phyloP scores from a whole-genome alignment of 2,888 invertebrate species.

The Diaperis boleti region DNA sequence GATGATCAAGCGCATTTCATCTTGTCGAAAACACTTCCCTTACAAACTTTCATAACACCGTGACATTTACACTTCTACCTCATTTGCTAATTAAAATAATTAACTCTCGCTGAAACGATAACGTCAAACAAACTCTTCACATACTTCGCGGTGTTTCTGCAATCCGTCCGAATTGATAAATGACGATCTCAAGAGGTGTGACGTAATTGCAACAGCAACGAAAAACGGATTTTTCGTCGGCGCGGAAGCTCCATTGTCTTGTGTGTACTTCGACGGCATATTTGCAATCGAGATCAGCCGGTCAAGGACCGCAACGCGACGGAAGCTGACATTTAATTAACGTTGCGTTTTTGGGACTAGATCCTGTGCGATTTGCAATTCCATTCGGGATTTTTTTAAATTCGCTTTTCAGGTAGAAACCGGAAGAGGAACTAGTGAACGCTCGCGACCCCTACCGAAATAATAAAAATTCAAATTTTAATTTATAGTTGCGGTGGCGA shows the following conservation, averaged over 20 bases:
- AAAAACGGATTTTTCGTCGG: conserved; percentile 27
- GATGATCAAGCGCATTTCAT: too few relatives aligned
- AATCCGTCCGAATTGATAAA: conserved; percentile 27
- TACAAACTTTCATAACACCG: too few relatives aligned
- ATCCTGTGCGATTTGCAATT: conserved; percentile 26
- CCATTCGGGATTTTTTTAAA: too few relatives aligned
- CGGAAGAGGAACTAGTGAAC: too few relatives aligned
- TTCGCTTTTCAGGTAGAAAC: too few relatives aligned
- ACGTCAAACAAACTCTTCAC: neutral
- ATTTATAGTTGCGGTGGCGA: too few relatives aligned
- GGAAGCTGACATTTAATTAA: conserved; percentile 41
- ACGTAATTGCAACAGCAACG: conserved; percentile 19
- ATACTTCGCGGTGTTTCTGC: conserved; percentile 1
- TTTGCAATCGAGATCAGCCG: conserved; percentile 61
- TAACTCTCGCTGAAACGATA: too few relatives aligned
- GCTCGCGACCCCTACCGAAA: too few relatives aligned
- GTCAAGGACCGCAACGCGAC: conserved; percentile 56
- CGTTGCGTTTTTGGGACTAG: conserved; percentile 23
- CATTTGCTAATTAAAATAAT: too few relatives aligned
- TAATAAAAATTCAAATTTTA: too few relatives aligned
- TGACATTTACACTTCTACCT: too few relatives aligned
- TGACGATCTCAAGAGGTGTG: conserved; percentile 11
- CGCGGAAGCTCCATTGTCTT: conserved; percentile 36
- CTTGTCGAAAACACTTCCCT: too few relatives aligned
- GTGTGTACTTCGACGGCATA: conserved; percentile 13